Evolutionary conservation across 2,888 invertebrate genomes (phyloP).

Genomic region (Argynnis bischoffii): DNA sequence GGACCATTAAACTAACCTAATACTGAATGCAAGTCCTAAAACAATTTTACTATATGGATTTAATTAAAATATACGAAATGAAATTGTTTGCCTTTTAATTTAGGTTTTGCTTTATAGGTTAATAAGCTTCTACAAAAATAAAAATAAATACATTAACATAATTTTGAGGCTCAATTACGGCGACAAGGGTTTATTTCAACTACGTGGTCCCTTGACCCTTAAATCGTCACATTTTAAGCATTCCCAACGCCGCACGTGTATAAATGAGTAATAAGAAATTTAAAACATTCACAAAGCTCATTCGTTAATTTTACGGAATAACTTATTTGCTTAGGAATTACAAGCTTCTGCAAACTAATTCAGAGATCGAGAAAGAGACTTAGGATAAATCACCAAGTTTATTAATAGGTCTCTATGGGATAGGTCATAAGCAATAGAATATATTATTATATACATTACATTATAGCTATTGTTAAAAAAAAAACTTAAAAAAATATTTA

Average conservation of each 20-base stretch:
- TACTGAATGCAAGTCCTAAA: background rate
- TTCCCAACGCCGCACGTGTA: conserved; percentile 8
- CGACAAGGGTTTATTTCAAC: conserved; percentile 16
- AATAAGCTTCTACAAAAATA: background rate
- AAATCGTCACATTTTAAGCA: conserved; percentile 26
- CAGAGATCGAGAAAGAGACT: background rate
- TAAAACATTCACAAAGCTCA: background rate
- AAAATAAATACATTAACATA: conserved; percentile 1
- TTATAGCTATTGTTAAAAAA: too few relatives aligned
- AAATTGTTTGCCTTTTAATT: too few relatives aligned
- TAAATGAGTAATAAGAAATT: conserved; percentile 21
- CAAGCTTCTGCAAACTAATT: background rate
- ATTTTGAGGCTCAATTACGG: conserved; percentile 7
- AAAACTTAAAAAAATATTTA: too few relatives aligned
- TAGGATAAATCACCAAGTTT: background rate
- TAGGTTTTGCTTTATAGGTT: too few relatives aligned
- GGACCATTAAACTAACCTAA: conserved; percentile 9
- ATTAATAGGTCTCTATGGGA: too few relatives aligned
- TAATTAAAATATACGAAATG: too few relatives aligned
- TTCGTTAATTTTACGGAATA: background rate
- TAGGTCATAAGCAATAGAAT: too few relatives aligned
- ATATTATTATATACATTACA: too few relatives aligned
- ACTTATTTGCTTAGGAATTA: background rate
- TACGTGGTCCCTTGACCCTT: conserved; percentile 25
- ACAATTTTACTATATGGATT: background rate